These are phyloP conservation scores for Gasterosteus aculeatus DNA, from an alignment of 2,113 vertebrate species.

Conservation along the genomic window DNA sequence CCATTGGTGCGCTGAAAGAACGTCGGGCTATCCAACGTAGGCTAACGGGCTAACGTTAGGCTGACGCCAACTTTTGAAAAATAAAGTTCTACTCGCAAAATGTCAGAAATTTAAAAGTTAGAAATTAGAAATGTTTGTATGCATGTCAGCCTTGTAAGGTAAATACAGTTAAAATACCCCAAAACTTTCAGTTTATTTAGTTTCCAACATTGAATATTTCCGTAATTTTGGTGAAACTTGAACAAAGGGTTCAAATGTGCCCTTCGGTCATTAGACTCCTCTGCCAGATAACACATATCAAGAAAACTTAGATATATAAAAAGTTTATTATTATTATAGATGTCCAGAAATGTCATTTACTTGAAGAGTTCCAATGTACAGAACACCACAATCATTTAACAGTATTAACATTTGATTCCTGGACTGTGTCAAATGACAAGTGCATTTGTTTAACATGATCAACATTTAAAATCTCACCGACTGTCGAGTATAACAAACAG, in stretches of 20 bases:
- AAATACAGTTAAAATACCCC: no score
- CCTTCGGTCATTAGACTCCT: neutral
- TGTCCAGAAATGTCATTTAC: slow-evolving; percentile 68
- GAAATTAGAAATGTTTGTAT: no score
- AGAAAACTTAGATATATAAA: slow-evolving; percentile 65
- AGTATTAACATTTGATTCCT: slow-evolving; percentile 68
- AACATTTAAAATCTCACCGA: slow-evolving; percentile 59
- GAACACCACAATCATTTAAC: slow-evolving; percentile 63
- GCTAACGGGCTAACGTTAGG: no score
- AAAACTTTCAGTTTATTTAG: no score
- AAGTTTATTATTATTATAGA: slow-evolving; percentile 69
- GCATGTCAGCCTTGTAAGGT: no score
- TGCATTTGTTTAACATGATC: slow-evolving; percentile 62
- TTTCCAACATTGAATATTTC: no score
- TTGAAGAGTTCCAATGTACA: slow-evolving; percentile 69
- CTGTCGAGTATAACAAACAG: slow-evolving; percentile 48
- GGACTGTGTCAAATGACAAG: slow-evolving; percentile 67
- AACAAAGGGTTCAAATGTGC: neutral
- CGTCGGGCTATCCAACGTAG: no score
- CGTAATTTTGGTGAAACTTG: neutral
- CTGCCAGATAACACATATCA: neutral
- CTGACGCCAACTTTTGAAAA: no score
- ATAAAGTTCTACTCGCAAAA: no score
- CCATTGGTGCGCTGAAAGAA: no score
- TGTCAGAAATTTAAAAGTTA: no score